Base-by-base conservation (phyloP, 2,888 invertebrate species). In the Drosophila antonietae region DNA sequence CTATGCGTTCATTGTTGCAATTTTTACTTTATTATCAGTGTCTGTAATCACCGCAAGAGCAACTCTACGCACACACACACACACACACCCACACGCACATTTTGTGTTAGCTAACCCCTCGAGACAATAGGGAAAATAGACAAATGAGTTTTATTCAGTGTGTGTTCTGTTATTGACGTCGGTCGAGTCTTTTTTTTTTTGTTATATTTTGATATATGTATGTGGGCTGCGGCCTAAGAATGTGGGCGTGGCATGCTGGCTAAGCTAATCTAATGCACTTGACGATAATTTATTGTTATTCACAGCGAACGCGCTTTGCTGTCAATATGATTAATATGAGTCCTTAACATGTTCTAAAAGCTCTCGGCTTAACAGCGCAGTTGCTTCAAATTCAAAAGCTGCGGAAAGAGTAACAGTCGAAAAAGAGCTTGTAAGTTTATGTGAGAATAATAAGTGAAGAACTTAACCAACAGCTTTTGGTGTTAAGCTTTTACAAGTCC, bases 1-100 rank as follows among this genome's bases (percentile, higher is more conserved):
- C 87, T 88, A 68, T 74, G 87, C 68, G 73, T 73, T 83, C 68
- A 78, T 73, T 87, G 85, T 70, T 89, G 88, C 89, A 87, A 89
- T 89, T 87, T 81, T 72, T 78, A 71, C 76, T 78, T 81, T 84
- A 83, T 83, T 83, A 86, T 81, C 78, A 63, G 52, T 68, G 78
- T 65, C 69, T 76, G 63, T 75, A 87, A 87, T 84, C 64, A 58
- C 55, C 65, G 66, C 46, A 68, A 66, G 55, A 55, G 60, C 63
- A 46, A 46, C 31, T 55, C 15, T 20, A 7, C 35, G 14, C 35
- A 64, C 35, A 60, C 46, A 53, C 52, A 33, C n/a, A 9, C 20
- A 55, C 52, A 20, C 41, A 31, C 10, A 56, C 14, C 33, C 15
- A 3, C 9, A 49, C 28, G 14, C 20, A 31, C 15, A 68, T 14